A percentile compares a stretch with the other conserved stretches of the same genome.
These are phyloP conservation scores for Sylvilagus floridanus DNA, from an alignment of 2,797 vertebrate species.

Conservation along the genomic window DNA sequence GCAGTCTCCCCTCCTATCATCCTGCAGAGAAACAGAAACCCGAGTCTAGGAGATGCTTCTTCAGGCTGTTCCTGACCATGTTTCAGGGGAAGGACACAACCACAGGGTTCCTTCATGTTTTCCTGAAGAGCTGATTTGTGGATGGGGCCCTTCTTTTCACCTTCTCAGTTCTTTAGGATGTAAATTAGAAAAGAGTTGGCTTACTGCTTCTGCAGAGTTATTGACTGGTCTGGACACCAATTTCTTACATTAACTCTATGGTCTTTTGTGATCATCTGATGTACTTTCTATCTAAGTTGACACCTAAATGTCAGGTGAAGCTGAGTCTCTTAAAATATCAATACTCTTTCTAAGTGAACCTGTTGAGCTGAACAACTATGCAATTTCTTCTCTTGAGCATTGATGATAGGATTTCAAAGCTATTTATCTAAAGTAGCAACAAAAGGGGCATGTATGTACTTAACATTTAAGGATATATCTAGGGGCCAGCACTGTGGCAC, in stretches of 20 bases:
- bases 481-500: too few relatives aligned
- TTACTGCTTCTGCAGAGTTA: background rate
- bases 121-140: background rate
- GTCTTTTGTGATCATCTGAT: background rate
- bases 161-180: background rate
- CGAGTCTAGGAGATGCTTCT: background rate
- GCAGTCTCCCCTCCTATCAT: background rate
- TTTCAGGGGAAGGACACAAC: background rate
- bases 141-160: background rate
- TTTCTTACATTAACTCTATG: constrained; percentile 27
- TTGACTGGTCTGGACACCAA: background rate
- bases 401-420: constrained; percentile 15
- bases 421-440: constrained; percentile 15
- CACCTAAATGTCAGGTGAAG: background rate
- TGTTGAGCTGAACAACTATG: background rate
- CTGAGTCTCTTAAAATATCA: constrained; percentile 1
- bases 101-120: background rate
- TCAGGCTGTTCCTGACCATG: background rate
- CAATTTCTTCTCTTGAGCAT: background rate
- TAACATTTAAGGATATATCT: constrained; percentile 19
- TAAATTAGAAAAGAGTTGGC: background rate
- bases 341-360: background rate
- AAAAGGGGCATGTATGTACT: background rate
- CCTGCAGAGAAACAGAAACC: background rate
- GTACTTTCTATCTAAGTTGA: constrained; percentile 18